Conservation (phyloP, 2,113 vertebrate species). For the Bettongia penicillata region DNA sequence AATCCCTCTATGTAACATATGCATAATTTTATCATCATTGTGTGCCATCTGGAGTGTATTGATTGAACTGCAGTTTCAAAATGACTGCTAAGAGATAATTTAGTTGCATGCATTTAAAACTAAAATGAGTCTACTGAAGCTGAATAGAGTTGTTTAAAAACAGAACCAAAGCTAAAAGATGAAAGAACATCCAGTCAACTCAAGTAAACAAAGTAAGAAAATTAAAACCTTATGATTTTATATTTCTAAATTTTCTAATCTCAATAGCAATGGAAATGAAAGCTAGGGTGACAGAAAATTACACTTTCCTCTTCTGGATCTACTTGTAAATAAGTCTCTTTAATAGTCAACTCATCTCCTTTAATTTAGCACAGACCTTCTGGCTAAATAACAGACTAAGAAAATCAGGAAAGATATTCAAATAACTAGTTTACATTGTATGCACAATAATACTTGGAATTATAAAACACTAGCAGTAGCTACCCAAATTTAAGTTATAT, state of each 20-base stretch:
- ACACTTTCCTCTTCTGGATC: neutral
- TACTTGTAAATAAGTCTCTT: conserved; percentile 30
- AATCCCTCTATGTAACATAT: conserved; percentile 76
- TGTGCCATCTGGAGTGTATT: conserved; percentile 87
- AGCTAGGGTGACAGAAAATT: conserved; percentile 25
- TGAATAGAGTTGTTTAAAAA: conserved; percentile 79
- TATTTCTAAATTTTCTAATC: conserved; percentile 33
- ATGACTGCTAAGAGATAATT: conserved; percentile 75
- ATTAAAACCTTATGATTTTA: conserved; percentile 13
- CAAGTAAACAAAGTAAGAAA: conserved; percentile 59
- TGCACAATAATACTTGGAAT: conserved; percentile 30
- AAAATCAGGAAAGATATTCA: neutral
- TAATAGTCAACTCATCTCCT: conserved; percentile 54
- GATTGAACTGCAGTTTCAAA: conserved; percentile 84
- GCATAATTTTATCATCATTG: conserved; percentile 83
- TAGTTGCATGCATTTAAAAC: conserved; percentile 66
- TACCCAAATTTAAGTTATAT: conserved; percentile 69
- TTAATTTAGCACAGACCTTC: conserved; percentile 57
- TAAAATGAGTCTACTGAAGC: conserved; percentile 70
- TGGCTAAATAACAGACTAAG: conserved; percentile 17
- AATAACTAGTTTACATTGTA: conserved; percentile 30
- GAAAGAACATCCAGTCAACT: conserved; percentile 62
- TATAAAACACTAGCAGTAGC: conserved; percentile 69
- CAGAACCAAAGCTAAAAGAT: conserved; percentile 73
- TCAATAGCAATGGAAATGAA: conserved; percentile 57